Evolutionary conservation across 53 echinoderm and acorn worm genomes (phyloP).

Genomic region (Actinopyga echinites): DNA sequence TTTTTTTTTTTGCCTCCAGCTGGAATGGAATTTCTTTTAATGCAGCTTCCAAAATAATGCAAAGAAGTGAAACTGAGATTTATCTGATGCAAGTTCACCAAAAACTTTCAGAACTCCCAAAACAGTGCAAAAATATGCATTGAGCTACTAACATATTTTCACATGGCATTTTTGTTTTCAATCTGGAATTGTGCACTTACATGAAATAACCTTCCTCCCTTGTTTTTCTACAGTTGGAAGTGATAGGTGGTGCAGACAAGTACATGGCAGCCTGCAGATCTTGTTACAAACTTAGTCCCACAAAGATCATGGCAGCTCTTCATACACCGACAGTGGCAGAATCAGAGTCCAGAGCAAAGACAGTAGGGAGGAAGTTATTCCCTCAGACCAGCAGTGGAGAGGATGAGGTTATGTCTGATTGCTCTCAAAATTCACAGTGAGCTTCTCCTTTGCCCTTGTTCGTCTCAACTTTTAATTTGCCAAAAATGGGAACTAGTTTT

Average conservation of each 20-base stretch:
- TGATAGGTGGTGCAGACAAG: conserved; percentile 97
- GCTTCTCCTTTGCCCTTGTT: too few relatives aligned
- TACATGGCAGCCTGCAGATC: conserved; percentile 98
- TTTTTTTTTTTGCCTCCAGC: too few relatives aligned
- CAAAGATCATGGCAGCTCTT: conserved; percentile 46
- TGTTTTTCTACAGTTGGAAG: conserved; percentile 66
- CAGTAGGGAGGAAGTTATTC: conserved; percentile 60
- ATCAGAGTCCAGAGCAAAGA: conserved; percentile 20
- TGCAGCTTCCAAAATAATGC: too few relatives aligned
- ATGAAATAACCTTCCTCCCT: not conserved
- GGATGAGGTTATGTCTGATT: conserved; percentile 39
- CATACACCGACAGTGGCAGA: conserved; percentile 51
- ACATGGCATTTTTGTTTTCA: not conserved
- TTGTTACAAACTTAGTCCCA: conserved; percentile 75
- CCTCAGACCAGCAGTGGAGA: not conserved
- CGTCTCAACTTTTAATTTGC: too few relatives aligned
- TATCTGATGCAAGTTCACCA: too few relatives aligned
- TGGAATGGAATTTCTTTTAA: too few relatives aligned
- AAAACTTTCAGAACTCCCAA: too few relatives aligned
- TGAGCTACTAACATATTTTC: not conserved
- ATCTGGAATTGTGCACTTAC: not conserved
- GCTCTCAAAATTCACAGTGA: not conserved
- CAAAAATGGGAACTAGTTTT: too few relatives aligned
- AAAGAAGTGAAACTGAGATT: too few relatives aligned
- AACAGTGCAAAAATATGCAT: not conserved